Evolutionary conservation across 2,797 vertebrate genomes (phyloP).

Genomic region (Halcyon chelicuti): DNA sequence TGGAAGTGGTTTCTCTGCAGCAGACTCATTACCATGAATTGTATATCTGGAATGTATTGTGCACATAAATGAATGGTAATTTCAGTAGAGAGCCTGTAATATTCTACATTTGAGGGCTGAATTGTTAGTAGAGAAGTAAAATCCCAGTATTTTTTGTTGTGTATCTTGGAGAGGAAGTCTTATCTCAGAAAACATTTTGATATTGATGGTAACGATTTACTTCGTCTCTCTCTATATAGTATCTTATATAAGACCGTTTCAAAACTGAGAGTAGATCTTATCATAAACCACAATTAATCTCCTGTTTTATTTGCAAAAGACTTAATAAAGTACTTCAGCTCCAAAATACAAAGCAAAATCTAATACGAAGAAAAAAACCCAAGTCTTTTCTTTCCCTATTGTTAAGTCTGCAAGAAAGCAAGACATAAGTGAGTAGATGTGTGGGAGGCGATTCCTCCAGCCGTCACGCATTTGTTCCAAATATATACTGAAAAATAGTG

Average conservation of each 20-base stretch:
- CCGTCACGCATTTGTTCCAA: conserved; percentile 24
- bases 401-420: neutral
- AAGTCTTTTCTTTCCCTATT: neutral
- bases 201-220: neutral
- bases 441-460: conserved; percentile 30
- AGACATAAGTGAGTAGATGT: neutral
- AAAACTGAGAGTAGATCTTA: neutral
- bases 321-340: neutral
- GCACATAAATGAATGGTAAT: neutral
- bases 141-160: neutral
- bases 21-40: neutral
- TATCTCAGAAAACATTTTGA: neutral
- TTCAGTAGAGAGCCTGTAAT: neutral
- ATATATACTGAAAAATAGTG: conserved; percentile 12
- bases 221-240: neutral
- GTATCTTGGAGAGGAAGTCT: neutral
- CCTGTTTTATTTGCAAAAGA: neutral
- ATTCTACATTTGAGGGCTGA: neutral
- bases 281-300: neutral
- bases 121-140: neutral
- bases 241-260: neutral
- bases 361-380: neutral
- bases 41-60: neutral
- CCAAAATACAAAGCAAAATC: conserved; percentile 1
- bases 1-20: neutral